A percentile compares a stretch with the other conserved stretches of the same genome.
Evolutionary conservation across 2,797 vertebrate genomes (phyloP).

Genomic region (Clarias fuscus): DNA sequence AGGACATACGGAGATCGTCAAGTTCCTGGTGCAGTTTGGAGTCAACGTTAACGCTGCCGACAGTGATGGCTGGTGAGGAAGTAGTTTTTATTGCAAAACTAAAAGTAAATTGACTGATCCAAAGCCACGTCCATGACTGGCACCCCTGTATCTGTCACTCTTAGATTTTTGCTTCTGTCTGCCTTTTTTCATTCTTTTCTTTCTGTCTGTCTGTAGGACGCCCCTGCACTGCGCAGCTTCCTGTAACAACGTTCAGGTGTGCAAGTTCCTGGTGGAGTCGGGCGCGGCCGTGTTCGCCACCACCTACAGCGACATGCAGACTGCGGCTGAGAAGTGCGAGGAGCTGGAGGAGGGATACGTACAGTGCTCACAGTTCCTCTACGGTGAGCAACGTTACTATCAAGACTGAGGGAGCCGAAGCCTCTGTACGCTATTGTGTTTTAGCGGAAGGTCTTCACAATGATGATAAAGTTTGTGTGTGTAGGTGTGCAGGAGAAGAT

Average conservation of each 20-base stretch:
- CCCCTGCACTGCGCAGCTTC: constrained; percentile 94
- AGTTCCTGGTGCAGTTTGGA: constrained; percentile 93
- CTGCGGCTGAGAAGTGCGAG: constrained; percentile 92
- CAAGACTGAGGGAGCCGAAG: neutral
- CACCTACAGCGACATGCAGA: constrained; percentile 94
- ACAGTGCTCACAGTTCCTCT: constrained; percentile 94
- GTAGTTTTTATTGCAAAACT: neutral
- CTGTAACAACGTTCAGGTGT: constrained; percentile 93
- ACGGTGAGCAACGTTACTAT: constrained; percentile 74
- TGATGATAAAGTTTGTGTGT: neutral
- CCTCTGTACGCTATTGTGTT: neutral
- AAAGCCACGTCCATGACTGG: neutral
- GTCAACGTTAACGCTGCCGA: constrained; percentile 94
- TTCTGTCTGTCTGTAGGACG: constrained; percentile 76
- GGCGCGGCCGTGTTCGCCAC: constrained; percentile 90
- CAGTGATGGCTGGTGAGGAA: constrained; percentile 91
- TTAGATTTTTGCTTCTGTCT: neutral
- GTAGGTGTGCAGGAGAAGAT: constrained; percentile 97
- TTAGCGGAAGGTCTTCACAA: neutral
- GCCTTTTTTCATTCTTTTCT: neutral
- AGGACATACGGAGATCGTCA: constrained; percentile 90
- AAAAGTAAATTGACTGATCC: neutral
- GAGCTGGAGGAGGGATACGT: constrained; percentile 95
- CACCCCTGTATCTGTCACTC: neutral
- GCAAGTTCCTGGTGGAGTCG: constrained; percentile 93